These are phyloP conservation scores for Lasioglossum zephyrum DNA, from an alignment of 2,888 invertebrate genomes.

Conservation along the genomic window DNA sequence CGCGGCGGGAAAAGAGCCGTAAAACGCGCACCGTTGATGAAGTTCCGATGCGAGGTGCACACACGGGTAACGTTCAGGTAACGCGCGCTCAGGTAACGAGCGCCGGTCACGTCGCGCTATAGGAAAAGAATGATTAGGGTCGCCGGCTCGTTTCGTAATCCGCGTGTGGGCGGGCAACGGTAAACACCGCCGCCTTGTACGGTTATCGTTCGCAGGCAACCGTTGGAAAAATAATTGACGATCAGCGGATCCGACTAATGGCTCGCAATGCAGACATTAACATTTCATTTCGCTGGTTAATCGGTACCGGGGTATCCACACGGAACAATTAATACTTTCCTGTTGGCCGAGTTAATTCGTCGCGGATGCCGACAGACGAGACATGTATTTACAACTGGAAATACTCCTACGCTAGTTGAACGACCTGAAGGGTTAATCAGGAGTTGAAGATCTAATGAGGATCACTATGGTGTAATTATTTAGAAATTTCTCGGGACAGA, in stretches of 20 bases:
- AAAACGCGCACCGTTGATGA: slow-evolving; percentile 23
- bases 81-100: slow-evolving; percentile 12
- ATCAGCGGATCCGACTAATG: background rate
- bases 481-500: too few relatives aligned
- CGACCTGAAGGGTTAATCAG: too few relatives aligned
- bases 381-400: too few relatives aligned
- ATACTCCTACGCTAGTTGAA: too few relatives aligned
- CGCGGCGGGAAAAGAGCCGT: background rate
- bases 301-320: background rate
- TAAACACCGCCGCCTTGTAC: background rate
- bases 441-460: too few relatives aligned
- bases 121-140: slow-evolving; percentile 30
- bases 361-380: background rate
- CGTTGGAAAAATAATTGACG: slow-evolving; percentile 25
- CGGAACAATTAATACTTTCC: background rate
- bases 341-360: background rate
- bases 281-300: slow-evolving; percentile 4
- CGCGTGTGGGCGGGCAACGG: slow-evolving; percentile 18
- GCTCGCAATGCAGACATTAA: slow-evolving; percentile 3
- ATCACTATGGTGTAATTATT: too few relatives aligned
- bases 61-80: background rate
- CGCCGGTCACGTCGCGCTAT: background rate
- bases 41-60: slow-evolving; percentile 9
- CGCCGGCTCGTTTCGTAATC: slow-evolving; percentile 23
- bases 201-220: background rate